Percentiles rank a stretch among this genome's conserved stretches.
Evolutionary conservation across 23 tunicate genomes (phyloP).

Genomic region (Ciona savignyi): DNA sequence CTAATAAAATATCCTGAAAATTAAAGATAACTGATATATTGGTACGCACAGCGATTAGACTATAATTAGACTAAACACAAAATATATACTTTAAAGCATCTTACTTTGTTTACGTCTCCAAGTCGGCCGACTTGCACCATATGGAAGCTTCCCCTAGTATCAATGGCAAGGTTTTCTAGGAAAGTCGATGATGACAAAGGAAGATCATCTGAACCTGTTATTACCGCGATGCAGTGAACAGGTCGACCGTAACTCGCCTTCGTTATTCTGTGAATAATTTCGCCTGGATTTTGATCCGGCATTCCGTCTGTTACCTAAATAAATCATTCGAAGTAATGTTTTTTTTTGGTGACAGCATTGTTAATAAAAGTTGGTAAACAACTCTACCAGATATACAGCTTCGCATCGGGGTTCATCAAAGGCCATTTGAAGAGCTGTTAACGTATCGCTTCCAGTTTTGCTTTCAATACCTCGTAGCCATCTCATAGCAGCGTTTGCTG

Average conservation of each 20-base stretch:
- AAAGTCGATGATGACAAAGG: conserved; percentile 26
- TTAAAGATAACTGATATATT: not conserved
- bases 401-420: conserved; percentile 65
- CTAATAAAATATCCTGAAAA: not conserved
- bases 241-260: conserved; percentile 63
- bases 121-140: conserved; percentile 31
- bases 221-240: conserved; percentile 66
- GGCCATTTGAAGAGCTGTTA: conserved; percentile 69
- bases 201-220: conserved; percentile 23
- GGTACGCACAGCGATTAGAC: not conserved
- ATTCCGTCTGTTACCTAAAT: conserved; percentile 59
- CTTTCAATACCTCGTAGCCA: conserved; percentile 76
- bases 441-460: conserved; percentile 45
- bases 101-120: conserved; percentile 67
- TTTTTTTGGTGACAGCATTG: no score
- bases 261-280: conserved; percentile 30
- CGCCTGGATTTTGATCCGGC: conserved; percentile 52
- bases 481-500: conserved; percentile 77
- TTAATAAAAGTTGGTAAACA: no score
- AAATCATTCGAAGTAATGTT: not conserved
- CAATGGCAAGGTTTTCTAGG: conserved; percentile 65
- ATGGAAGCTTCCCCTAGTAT: conserved; percentile 89
- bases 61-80: not conserved
- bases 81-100: conserved; percentile 1
- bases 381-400: conserved; percentile 72